Evolutionary conservation across 2,888 invertebrate genomes (phyloP).

Genomic region (Apotomis turbidana): DNA sequence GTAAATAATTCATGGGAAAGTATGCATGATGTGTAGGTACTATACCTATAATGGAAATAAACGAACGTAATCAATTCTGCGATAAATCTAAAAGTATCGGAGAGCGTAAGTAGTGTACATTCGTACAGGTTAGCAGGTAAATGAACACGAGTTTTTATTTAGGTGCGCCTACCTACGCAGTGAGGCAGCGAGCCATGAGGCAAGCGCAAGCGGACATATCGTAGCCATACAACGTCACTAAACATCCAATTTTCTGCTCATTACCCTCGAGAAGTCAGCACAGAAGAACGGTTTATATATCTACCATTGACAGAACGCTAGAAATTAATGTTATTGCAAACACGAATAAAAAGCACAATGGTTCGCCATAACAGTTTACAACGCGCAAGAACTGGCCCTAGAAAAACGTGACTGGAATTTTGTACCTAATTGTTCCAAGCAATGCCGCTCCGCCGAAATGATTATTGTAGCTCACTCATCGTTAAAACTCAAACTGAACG

Average conservation of each 20-base stretch:
- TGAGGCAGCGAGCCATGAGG: background rate
- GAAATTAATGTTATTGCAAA: background rate
- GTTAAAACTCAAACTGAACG: background rate
- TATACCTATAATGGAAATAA: background rate
- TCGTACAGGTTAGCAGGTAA: background rate
- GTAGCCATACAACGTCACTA: background rate
- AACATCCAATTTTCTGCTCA: constrained; percentile 1
- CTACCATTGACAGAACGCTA: background rate
- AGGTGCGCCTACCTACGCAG: background rate
- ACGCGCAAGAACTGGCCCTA: background rate
- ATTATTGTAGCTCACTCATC: background rate
- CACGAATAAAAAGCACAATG: background rate
- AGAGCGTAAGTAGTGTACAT: background rate
- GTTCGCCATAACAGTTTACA: background rate
- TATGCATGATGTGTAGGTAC: background rate
- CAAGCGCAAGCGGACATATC: background rate
- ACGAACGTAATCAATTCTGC: background rate
- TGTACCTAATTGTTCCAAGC: background rate
- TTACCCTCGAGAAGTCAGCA: background rate
- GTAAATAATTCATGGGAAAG: background rate
- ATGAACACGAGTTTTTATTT: background rate
- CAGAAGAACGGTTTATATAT: background rate
- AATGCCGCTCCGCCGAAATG: background rate
- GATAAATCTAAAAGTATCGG: background rate
- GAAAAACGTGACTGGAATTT: constrained; percentile 1